Percentiles rank a stretch among this genome's conserved stretches.
These are phyloP conservation scores for Smittia aterrima DNA, from an alignment of 2,888 invertebrate genomes.

Conservation along the genomic window DNA sequence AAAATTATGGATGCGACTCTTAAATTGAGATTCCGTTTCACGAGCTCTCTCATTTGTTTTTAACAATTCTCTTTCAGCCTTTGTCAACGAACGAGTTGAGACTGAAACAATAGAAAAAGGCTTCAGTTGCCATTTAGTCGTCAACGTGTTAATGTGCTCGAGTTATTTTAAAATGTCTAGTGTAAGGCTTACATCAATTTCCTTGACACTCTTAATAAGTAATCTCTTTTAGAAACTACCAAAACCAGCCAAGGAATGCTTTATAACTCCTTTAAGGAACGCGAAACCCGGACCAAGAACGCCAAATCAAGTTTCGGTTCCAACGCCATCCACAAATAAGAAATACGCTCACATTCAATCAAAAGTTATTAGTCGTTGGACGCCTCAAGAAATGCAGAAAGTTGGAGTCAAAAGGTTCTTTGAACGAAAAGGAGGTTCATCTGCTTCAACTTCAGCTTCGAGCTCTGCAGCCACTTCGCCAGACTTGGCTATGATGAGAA, in stretches of 20 bases:
- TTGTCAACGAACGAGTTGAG: not conserved
- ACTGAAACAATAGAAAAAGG: not conserved
- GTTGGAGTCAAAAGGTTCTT: conserved; percentile 15
- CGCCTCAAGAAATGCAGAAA: not conserved
- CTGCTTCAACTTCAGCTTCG: not conserved
- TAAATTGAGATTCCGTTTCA: too few relatives aligned
- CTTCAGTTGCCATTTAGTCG: not conserved
- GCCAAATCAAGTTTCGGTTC: not conserved
- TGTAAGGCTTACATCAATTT: not conserved
- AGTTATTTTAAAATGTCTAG: not conserved
- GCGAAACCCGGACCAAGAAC: too few relatives aligned
- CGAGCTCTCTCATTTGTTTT: not conserved
- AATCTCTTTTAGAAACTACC: not conserved
- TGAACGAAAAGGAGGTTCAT: not conserved
- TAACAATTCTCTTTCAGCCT: not conserved
- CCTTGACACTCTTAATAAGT: too few relatives aligned
- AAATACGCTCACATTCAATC: conserved; percentile 12
- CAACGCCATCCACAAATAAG: not conserved
- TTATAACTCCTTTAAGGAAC: too few relatives aligned
- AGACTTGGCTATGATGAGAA: not conserved
- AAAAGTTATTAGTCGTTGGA: conserved; percentile 21
- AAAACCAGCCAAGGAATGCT: too few relatives aligned
- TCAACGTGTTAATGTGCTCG: not conserved
- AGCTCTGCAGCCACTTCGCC: not conserved
- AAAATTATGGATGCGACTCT: too few relatives aligned